Percentiles rank a stretch among this genome's conserved stretches.
phyloP scores from a whole-genome alignment of 2,113 vertebrate species.

The Scolopax mira region DNA sequence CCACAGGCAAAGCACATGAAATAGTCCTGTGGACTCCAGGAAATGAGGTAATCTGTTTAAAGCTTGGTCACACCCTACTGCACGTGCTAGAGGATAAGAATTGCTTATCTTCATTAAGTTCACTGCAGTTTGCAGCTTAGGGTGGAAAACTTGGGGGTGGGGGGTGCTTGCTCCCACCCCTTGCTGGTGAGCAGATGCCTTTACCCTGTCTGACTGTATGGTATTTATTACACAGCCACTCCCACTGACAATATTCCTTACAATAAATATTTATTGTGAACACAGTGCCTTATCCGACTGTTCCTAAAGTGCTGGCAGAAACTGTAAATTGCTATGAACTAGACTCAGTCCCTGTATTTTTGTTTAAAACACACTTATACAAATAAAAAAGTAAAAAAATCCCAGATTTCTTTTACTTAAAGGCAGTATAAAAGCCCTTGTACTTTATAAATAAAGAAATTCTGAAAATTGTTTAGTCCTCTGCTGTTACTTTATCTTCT shows the following conservation, averaged over 20 bases:
- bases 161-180: accelerated
- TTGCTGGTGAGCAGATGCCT: not conserved
- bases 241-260: not conserved
- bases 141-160: not conserved
- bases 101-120: not conserved
- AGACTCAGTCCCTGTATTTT: not conserved
- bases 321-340: not conserved
- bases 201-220: not conserved
- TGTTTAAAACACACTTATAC: not conserved
- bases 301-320: not conserved
- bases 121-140: not conserved
- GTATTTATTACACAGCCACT: not conserved
- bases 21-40: not conserved
- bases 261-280: not conserved
- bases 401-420: not conserved
- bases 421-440: not conserved
- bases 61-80: not conserved
- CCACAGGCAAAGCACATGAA: accelerated
- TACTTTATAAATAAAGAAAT: not conserved
- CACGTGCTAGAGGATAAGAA: accelerated
- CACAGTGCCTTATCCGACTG: not conserved
- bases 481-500: not conserved
- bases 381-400: not conserved
- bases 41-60: not conserved
- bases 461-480: not conserved